Conservation (phyloP, 2,113 vertebrate genomes). For the Mellivora capensis region DNA sequence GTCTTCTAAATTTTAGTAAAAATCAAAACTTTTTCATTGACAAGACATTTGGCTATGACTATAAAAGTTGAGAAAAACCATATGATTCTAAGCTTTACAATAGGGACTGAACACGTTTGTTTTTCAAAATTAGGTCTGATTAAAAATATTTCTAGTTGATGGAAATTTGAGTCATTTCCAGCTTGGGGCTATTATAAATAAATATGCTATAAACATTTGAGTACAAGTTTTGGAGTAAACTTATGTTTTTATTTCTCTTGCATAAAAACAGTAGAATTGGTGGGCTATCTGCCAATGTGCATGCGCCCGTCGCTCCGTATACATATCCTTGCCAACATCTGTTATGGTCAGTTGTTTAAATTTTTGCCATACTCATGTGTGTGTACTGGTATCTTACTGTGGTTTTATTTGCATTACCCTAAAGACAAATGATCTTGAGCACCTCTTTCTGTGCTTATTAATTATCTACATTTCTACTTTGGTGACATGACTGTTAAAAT, state of each 20-base stretch:
- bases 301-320: background rate
- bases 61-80: background rate
- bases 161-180: constrained; percentile 51
- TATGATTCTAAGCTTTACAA: background rate
- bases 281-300: background rate
- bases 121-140: constrained; percentile 44
- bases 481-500: background rate
- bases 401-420: background rate
- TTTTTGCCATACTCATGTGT: background rate
- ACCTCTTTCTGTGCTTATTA: background rate
- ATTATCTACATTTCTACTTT: background rate
- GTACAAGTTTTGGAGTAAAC: background rate
- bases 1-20: constrained; percentile 2
- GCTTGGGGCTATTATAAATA: constrained; percentile 31
- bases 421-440: background rate
- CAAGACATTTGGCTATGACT: background rate
- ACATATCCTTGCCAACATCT: background rate
- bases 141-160: constrained; percentile 54
- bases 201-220: constrained; percentile 31
- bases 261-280: background rate
- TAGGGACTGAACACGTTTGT: background rate
- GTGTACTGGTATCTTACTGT: background rate
- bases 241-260: constrained; percentile 49
- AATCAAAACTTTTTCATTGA: constrained; percentile 3
- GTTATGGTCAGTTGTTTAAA: background rate